phyloP scores from a whole-genome alignment of 2,113 vertebrate genomes.

The Oreochromis tanganicae region DNA sequence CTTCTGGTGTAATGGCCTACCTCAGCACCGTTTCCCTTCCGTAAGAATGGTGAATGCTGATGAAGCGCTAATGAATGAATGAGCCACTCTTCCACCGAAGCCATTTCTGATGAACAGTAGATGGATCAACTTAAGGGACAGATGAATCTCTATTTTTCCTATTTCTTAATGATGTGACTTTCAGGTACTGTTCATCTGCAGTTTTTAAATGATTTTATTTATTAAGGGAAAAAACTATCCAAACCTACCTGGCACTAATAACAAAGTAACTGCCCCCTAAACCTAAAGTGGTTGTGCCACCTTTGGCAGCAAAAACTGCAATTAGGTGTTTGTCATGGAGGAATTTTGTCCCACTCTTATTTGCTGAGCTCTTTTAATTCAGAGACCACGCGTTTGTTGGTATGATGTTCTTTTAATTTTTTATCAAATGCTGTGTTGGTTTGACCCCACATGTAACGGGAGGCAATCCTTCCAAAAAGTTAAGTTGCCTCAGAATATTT shows the following conservation, averaged over 20 bases:
- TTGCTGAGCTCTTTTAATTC: background rate
- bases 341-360: background rate
- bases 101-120: background rate
- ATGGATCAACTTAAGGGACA: background rate
- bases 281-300: background rate
- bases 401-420: background rate
- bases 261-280: background rate
- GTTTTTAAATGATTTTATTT: background rate
- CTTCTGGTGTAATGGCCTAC: background rate
- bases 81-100: background rate
- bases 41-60: background rate
- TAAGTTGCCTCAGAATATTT: background rate
- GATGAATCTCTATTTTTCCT: background rate
- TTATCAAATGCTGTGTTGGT: background rate
- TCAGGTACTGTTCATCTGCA: background rate
- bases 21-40: background rate
- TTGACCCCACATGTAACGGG: rapidly evolving
- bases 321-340: background rate
- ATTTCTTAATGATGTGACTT: background rate
- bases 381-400: rapidly evolving
- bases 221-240: background rate
- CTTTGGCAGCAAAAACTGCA: background rate
- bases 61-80: background rate
- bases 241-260: background rate
- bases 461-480: background rate